These are phyloP conservation scores for Sialia sialis DNA, from an alignment of 2,113 vertebrate species.

Conservation along the genomic window DNA sequence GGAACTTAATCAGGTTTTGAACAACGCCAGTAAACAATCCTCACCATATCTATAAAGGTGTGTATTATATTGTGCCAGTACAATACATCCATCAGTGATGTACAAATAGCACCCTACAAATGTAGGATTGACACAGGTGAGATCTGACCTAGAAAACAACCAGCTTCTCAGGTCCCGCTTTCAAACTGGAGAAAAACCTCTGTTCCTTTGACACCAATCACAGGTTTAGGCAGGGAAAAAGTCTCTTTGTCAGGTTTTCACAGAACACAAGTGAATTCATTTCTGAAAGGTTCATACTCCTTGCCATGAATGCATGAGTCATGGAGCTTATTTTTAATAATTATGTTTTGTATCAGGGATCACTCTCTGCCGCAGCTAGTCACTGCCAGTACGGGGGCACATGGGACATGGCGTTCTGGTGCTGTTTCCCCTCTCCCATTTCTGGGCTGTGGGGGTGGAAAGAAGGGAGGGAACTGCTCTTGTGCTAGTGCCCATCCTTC, in stretches of 20 bases:
- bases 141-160: neutral
- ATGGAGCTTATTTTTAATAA: neutral
- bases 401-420: neutral
- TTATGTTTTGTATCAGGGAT: neutral
- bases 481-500: neutral
- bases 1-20: neutral
- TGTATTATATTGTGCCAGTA: neutral
- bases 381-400: neutral
- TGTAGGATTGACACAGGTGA: neutral
- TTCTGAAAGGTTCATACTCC: neutral
- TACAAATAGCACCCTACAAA: neutral
- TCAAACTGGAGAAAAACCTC: neutral
- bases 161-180: neutral
- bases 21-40: neutral
- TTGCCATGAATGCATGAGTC: constrained; percentile 1
- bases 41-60: neutral
- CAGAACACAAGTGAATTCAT: neutral
- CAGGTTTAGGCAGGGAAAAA: neutral
- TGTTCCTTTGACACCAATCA: neutral
- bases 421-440: neutral
- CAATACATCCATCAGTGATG: neutral
- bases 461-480: neutral
- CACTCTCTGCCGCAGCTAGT: neutral
- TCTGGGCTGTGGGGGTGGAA: neutral
- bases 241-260: neutral